Evolutionary conservation across 2,113 vertebrate species (phyloP), one percentile per base, ranked within the genome.

Genomic region (Ictalurus furcatus): DNA sequence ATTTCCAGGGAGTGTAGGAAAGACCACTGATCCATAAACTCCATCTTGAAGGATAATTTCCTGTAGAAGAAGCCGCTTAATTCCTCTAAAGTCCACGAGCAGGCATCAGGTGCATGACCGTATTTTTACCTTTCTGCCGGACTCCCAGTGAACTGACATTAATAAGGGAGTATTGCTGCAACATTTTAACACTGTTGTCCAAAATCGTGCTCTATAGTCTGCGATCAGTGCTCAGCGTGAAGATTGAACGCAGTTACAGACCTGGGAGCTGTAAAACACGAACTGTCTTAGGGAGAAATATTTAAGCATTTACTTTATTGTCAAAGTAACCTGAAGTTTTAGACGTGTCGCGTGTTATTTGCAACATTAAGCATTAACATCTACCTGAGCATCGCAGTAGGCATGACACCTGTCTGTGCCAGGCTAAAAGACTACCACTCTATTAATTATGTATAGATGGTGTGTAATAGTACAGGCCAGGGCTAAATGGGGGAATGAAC

Each of bases 31-130:
- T 94, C 93, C 93, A 90, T 94, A 93, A 94, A 93, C 94, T 19
- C 48, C 48, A 85, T 92, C 93, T 93, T 94, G 93, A 94, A 94
- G 92, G 90, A 95, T 93, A 95, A 96, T 95, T 96, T 96, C 95
- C 95, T 95, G 95, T 92, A 76, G 91, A 93, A 86, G 93, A 92
- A 90, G 93, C 91, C 90, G 88, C 92, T 93, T 94, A 93, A 95
- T 95, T 95, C 94, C 92, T 93, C 91, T 91, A 93, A 94, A 95
- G 91, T 94, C 93, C 92, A 87, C 92, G 90, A 95, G 94, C 95
- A 95, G 94, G 92, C 91, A 92, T 90, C 91, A 93, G 89, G 94
- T 94, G 92, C 94, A 93, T 94, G 94, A 95, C 95, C 94, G 92
- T 88, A 86, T 92, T 52, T 89, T 96, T 93, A 96, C 95, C 95